A percentile compares a stretch with the other conserved stretches of the same genome.
phyloP scores from a whole-genome alignment of 2,797 vertebrate species.

The Gastrophryne carolinensis region DNA sequence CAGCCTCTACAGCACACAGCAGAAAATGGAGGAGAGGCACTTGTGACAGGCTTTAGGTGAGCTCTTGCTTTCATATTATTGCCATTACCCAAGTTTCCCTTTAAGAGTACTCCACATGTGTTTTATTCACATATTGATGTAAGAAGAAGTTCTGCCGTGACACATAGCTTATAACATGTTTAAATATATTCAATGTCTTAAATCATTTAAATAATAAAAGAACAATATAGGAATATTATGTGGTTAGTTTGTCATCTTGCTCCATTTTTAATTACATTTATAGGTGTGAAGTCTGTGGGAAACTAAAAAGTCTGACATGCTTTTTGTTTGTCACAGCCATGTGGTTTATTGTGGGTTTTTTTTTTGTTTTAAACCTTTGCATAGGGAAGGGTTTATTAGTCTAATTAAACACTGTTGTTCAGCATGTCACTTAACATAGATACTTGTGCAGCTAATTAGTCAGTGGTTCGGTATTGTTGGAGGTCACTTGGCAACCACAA shows the following conservation, averaged over 20 bases:
- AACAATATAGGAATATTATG: not conserved
- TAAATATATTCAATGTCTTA: too few species aligned
- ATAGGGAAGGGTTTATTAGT: conserved; percentile 45
- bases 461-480: conserved; percentile 55
- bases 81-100: too few species aligned
- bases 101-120: too few species aligned
- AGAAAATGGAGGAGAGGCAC: too few species aligned
- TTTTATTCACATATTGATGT: too few species aligned
- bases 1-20: too few species aligned
- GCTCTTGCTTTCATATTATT: too few species aligned
- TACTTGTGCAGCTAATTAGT: conserved; percentile 56
- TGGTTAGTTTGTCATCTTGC: not conserved
- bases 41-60: too few species aligned
- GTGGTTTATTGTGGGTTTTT: conserved; percentile 33
- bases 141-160: too few species aligned
- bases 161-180: too few species aligned
- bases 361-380: conserved; percentile 43
- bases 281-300: too few species aligned
- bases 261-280: not conserved
- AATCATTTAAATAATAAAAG: not conserved
- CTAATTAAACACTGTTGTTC: conserved; percentile 53
- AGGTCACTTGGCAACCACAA: conserved; percentile 53
- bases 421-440: conserved; percentile 54
- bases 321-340: conserved; percentile 29
- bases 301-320: too few species aligned